phyloP scores from a whole-genome alignment of 1,140 invertebrate species.

The Drosophila busckii region DNA sequence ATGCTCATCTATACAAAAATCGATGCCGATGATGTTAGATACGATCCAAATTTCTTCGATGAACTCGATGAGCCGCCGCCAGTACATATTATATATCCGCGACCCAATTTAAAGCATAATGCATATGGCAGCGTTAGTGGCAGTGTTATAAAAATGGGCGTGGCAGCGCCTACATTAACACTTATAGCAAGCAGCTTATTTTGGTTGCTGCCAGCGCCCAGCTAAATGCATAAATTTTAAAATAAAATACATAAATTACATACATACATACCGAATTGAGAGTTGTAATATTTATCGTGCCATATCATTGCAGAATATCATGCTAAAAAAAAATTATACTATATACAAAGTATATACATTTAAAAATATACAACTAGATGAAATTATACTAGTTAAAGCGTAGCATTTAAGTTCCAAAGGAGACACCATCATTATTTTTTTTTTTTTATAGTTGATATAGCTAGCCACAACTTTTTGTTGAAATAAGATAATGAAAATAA shows the following conservation, averaged over 20 bases:
- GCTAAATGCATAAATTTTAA: conserved; percentile 23
- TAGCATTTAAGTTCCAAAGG: too few species aligned
- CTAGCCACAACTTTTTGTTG: too few species aligned
- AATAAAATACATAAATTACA: background rate
- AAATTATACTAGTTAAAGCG: conserved; percentile 10
- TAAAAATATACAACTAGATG: conserved; percentile 19
- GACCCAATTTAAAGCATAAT: conserved; percentile 45
- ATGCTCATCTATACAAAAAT: conserved; percentile 64
- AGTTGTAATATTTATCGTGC: conserved; percentile 65
- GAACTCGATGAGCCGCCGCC: conserved; percentile 83
- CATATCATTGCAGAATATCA: conserved; percentile 74
- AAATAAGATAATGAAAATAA: too few species aligned
- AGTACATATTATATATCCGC: conserved; percentile 84
- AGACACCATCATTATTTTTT: too few species aligned
- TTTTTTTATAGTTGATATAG: too few species aligned
- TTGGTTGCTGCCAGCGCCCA: conserved; percentile 44
- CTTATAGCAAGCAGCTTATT: conserved; percentile 20
- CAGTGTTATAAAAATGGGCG: conserved; percentile 12
- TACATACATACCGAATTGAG: too few species aligned
- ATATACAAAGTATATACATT: conserved; percentile 29
- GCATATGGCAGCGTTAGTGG: conserved; percentile 9
- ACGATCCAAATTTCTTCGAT: conserved; percentile 82
- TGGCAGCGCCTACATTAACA: conserved; percentile 8
- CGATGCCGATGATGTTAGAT: conserved; percentile 79
- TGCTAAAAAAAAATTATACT: conserved; percentile 33